Base-by-base conservation (phyloP, 53 echinoderm and acorn worm species). In the Actinopyga echinites region DNA sequence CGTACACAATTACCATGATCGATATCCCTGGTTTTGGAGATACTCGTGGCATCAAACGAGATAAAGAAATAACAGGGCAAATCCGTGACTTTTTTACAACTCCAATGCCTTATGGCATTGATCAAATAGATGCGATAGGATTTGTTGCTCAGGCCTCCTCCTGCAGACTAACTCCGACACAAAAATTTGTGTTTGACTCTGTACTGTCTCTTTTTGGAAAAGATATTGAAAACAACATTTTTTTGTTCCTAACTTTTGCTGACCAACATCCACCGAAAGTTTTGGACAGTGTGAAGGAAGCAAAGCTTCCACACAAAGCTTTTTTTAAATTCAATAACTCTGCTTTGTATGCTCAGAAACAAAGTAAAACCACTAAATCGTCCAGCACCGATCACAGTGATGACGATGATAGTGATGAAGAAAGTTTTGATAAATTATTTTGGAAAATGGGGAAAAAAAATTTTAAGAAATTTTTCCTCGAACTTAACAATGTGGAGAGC, bases 1-100 rank as follows among this genome's bases (percentile, higher is more conserved):
- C 65, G 19, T 81, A 49, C 71, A 86, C 81, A 1, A 25, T 86
- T 52, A 69, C 89, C 2, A 62, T 89, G 13, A 85, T 89, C 36
- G 89, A 89, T 44, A 85, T 85, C 1, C 89, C 89, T 6, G 89
- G 89, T 29, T 86, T 90, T 71, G 90, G 90, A 8, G 90, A 90
- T 65, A 91, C 83, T 10, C 30, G 78, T 6, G 91, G 91, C 34
- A 62, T 91, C 12, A 6, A 52, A 65, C 57, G 87, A 45, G 91
- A 91, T 22, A 87, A 91, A 42, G 83, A 1, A 0, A 91, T 87
- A 44, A 45, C 83, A 49, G 87, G 83, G 8, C 79, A 87, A 22
- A 87, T 91, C 0, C 83, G 74, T 12, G 83, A 58, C 40, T 87
- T 87, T 42, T 87, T 87, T 62, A 26, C 38, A 13, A 49, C 68